A percentile compares a stretch with the other conserved stretches of the same genome.
Evolutionary conservation across 2,797 vertebrate genomes (phyloP).

Genomic region (Ceyx erithaca): DNA sequence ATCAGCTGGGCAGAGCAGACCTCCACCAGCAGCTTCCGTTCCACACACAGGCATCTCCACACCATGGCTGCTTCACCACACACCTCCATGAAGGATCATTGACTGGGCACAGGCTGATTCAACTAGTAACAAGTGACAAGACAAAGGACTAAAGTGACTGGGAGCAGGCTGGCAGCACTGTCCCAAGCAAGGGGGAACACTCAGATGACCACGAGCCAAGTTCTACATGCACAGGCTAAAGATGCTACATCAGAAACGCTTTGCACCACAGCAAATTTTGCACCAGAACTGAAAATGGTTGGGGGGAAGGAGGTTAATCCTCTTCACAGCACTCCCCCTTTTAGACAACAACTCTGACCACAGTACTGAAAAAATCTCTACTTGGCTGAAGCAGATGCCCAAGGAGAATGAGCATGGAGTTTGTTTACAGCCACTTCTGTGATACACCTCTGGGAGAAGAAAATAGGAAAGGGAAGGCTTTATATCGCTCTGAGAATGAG

Average conservation of each 20-base stretch:
- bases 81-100: neutral
- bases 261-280: neutral
- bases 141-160: neutral
- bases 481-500: neutral
- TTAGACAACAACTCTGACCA: neutral
- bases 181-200: accelerated
- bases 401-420: neutral
- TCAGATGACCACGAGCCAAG: accelerated
- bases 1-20: neutral
- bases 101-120: neutral
- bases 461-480: neutral
- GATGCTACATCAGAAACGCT: neutral
- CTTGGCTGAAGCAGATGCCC: neutral
- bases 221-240: accelerated
- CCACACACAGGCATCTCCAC: neutral
- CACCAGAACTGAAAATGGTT: neutral
- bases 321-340: neutral
- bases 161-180: neutral
- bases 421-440: neutral
- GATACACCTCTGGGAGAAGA: neutral
- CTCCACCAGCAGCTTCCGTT: accelerated
- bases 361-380: neutral
- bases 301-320: neutral
- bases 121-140: neutral
- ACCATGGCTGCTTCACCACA: accelerated